phyloP scores from a whole-genome alignment of 2,113 vertebrate genomes.

The Saiga tatarica region DNA sequence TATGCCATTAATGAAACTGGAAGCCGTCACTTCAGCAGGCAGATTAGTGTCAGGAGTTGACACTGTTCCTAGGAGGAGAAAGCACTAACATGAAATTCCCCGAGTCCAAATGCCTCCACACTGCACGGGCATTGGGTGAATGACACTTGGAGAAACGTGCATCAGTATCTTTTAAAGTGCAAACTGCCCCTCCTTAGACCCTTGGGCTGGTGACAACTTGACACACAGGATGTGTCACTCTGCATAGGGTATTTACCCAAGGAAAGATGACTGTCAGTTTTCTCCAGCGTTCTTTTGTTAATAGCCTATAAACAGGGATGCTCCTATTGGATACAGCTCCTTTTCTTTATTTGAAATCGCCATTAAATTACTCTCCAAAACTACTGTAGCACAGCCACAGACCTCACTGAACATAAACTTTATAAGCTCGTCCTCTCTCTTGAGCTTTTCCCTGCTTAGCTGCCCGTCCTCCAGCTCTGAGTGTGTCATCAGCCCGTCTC shows the following conservation, averaged over 20 bases:
- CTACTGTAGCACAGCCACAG: neutral
- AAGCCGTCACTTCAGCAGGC: conserved; percentile 54
- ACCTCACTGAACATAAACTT: conserved; percentile 41
- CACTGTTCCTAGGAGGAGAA: conserved; percentile 26
- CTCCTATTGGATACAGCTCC: neutral
- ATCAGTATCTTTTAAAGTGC: conserved; percentile 61
- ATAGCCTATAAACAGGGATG: conserved; percentile 44
- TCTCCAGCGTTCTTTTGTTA: conserved; percentile 45
- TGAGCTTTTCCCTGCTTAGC: conserved; percentile 57
- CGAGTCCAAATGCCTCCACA: neutral
- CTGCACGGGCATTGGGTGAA: neutral
- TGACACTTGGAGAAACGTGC: conserved; percentile 55
- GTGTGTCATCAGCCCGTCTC: conserved; percentile 60
- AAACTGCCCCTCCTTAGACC: conserved; percentile 56
- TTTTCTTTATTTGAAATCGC: conserved; percentile 60
- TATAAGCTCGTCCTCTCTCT: conserved; percentile 40
- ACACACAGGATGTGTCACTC: conserved; percentile 34
- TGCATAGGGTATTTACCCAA: conserved; percentile 58
- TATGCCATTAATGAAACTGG: conserved; percentile 59
- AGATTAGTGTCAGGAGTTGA: conserved; percentile 63
- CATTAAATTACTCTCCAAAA: conserved; percentile 57
- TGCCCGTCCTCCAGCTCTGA: conserved; percentile 37
- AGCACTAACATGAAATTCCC: conserved; percentile 52
- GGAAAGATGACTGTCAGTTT: conserved; percentile 46
- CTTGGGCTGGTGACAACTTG: conserved; percentile 63